Conservation (phyloP, 2,888 invertebrate genomes). For the Metacarcinus magister region DNA sequence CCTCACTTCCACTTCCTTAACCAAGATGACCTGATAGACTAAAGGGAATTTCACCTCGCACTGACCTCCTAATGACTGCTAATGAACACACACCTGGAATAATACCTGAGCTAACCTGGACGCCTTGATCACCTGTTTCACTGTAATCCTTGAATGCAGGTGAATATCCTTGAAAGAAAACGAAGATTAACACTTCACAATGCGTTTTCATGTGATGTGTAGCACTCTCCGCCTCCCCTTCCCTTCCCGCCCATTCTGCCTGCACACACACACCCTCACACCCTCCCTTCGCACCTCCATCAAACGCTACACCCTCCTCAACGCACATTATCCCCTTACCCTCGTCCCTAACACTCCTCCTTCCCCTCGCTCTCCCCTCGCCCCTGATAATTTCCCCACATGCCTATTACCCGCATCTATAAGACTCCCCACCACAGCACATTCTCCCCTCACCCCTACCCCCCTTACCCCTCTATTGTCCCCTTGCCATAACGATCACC, state of each 20-base stretch:
- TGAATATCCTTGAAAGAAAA: neutral
- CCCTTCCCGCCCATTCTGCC: neutral
- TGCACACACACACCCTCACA: neutral
- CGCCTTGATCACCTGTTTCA: neutral
- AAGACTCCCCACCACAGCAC: neutral
- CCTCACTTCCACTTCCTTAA: neutral
- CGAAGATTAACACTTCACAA: neutral
- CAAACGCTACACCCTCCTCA: neutral
- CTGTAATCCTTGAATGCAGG: no score
- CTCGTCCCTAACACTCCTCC: neutral
- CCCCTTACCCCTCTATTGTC: neutral
- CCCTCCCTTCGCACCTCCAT: neutral
- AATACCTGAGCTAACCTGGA: neutral
- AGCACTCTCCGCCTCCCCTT: neutral
- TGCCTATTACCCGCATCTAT: conserved; percentile 15
- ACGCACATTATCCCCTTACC: neutral
- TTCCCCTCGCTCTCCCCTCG: neutral
- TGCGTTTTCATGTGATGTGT: neutral
- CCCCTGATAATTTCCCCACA: neutral
- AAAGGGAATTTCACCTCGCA: neutral
- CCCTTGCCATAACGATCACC: neutral
- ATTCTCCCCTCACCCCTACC: neutral
- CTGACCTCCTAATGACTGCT: neutral
- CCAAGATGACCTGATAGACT: neutral
- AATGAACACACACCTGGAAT: neutral